Percentiles rank a stretch among this genome's conserved stretches.
Evolutionary conservation across 2,888 invertebrate genomes (phyloP).

Genomic region (Dioctria rufipes): DNA sequence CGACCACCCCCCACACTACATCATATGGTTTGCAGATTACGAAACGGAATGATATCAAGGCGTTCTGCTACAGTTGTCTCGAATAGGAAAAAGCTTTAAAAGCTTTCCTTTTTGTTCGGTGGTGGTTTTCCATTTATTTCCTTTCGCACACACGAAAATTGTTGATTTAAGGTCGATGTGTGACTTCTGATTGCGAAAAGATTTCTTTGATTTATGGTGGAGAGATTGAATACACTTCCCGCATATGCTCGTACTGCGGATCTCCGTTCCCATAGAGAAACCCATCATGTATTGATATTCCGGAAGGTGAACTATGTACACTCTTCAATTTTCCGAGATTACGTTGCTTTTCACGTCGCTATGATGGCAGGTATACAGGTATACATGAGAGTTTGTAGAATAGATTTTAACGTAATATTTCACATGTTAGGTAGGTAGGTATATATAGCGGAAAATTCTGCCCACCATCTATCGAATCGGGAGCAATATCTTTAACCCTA

Average conservation of each 20-base stretch:
- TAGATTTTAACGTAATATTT: slow-evolving; percentile 7
- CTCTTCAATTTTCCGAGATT: slow-evolving; percentile 16
- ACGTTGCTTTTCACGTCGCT: slow-evolving; percentile 21
- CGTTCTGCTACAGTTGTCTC: slow-evolving; percentile 17
- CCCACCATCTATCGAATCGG: background rate
- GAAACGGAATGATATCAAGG: background rate
- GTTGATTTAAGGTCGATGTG: slow-evolving; percentile 55
- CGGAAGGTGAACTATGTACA: slow-evolving; percentile 18
- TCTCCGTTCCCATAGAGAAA: slow-evolving; percentile 6
- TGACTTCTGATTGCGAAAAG: slow-evolving; percentile 53
- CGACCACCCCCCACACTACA: background rate
- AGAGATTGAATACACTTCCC: background rate
- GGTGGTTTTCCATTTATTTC: slow-evolving; percentile 40
- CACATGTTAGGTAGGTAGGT: background rate
- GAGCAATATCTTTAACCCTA: background rate
- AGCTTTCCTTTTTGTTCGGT: slow-evolving; percentile 23
- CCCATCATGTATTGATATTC: slow-evolving; percentile 29
- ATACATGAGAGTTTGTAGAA: background rate
- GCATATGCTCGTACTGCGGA: background rate
- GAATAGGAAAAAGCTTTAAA: slow-evolving; percentile 28
- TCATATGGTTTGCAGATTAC: too few species aligned
- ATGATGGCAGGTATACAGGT: too few species aligned
- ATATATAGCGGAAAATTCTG: background rate
- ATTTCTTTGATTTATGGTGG: slow-evolving; percentile 51
- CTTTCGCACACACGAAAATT: slow-evolving; percentile 46